phyloP scores from a whole-genome alignment of 2,888 invertebrate genomes.

The Lasioglossum figueresi region DNA sequence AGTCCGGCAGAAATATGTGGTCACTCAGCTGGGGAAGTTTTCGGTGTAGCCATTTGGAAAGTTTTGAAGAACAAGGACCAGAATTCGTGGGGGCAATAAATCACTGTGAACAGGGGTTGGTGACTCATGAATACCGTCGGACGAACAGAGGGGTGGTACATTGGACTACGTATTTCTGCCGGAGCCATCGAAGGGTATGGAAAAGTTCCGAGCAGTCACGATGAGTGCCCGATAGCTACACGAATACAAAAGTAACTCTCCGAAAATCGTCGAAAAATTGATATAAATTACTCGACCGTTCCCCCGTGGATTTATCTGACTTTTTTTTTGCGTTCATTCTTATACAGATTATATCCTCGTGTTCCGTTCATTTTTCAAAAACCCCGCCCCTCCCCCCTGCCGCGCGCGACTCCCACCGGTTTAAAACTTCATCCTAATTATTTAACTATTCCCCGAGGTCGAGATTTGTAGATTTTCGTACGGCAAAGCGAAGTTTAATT shows the following conservation, averaged over 20 bases:
- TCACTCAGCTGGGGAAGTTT: slow-evolving; percentile 23
- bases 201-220: slow-evolving; percentile 19
- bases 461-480: background rate
- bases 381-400: no score
- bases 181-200: slow-evolving; percentile 15
- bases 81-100: slow-evolving; percentile 21
- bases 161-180: slow-evolving; percentile 19
- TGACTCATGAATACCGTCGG: slow-evolving; percentile 35
- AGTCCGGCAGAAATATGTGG: slow-evolving; percentile 18
- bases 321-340: background rate
- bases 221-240: slow-evolving; percentile 16
- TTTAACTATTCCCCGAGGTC: background rate
- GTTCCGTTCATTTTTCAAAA: background rate
- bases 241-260: slow-evolving; percentile 4
- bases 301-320: background rate
- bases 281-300: slow-evolving; percentile 5
- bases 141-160: slow-evolving; percentile 8
- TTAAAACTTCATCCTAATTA: background rate
- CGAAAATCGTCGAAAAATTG: slow-evolving; percentile 14
- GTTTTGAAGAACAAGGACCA: slow-evolving; percentile 37
- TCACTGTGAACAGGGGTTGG: slow-evolving; percentile 34
- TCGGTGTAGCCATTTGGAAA: slow-evolving; percentile 28
- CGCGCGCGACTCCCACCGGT: background rate
- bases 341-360: background rate
- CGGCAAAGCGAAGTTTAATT: slow-evolving; percentile 12